These are phyloP conservation scores for Neocloeon triangulifer DNA, from an alignment of 1,140 invertebrate species.

Conservation along the genomic window DNA sequence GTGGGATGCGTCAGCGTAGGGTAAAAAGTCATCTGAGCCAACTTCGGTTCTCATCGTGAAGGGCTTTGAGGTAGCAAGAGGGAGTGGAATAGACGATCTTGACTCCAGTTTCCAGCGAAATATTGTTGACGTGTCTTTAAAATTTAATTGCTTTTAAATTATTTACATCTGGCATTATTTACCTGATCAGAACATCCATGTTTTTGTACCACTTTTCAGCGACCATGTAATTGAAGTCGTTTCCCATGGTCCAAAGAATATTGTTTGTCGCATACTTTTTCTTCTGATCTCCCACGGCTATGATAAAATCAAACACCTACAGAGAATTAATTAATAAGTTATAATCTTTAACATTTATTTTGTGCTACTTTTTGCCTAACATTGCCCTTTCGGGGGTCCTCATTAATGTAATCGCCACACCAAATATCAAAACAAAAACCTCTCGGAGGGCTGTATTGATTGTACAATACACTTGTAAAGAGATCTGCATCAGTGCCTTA, in stretches of 20 bases:
- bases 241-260: slow-evolving; percentile 40
- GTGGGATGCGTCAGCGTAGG: slow-evolving; percentile 65
- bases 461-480: slow-evolving; percentile 49
- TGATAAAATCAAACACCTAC: no score
- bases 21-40: slow-evolving; percentile 76
- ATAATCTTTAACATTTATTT: no score
- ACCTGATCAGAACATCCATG: slow-evolving; percentile 37
- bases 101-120: no score
- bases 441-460: slow-evolving; percentile 55
- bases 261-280: no score
- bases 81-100: slow-evolving; percentile 86
- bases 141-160: no score
- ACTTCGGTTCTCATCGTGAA: slow-evolving; percentile 38
- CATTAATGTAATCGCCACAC: no score
- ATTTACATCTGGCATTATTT: no score
- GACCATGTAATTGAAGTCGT: slow-evolving; percentile 39
- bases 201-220: slow-evolving; percentile 38
- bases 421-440: slow-evolving; percentile 79
- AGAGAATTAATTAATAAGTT: no score
- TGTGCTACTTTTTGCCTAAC: no score
- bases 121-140: slow-evolving; percentile 28
- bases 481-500: no score
- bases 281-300: no score
- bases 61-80: slow-evolving; percentile 70
- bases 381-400: no score